phyloP scores from a whole-genome alignment of 2,797 vertebrate genomes.

The Fratercula arctica region DNA sequence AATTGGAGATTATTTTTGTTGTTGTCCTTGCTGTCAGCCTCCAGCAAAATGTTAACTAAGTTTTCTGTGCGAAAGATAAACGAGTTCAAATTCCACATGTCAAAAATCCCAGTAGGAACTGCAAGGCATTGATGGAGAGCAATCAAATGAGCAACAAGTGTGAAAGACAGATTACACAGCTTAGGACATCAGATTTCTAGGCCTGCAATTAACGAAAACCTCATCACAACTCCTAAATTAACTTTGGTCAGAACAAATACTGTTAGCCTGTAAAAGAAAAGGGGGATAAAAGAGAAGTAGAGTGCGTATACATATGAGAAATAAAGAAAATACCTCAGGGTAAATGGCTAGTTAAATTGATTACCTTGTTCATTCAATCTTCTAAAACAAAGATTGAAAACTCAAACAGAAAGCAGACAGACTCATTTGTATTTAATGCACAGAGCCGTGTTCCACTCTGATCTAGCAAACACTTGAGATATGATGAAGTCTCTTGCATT shows the following conservation, averaged over 20 bases:
- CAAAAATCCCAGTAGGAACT: not conserved
- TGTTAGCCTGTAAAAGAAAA: not conserved
- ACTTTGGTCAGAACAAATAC: not conserved
- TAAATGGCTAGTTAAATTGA: not conserved
- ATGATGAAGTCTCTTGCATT: not conserved
- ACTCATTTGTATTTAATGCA: not conserved
- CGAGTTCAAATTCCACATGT: not conserved
- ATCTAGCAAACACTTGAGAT: not conserved
- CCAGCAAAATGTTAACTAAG: conserved; percentile 22
- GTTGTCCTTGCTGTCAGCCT: not conserved
- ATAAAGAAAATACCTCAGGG: not conserved
- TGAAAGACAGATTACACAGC: not conserved
- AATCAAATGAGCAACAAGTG: not conserved
- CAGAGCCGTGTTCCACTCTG: not conserved
- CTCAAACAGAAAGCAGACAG: not conserved
- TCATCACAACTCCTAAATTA: not conserved
- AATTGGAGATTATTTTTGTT: not conserved
- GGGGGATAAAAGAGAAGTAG: not conserved
- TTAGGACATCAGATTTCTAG: not conserved
- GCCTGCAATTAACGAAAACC: not conserved
- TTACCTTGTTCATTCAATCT: not conserved
- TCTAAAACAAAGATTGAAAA: not conserved
- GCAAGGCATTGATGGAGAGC: not conserved
- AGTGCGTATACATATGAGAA: not conserved
- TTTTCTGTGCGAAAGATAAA: not conserved